Percentiles rank a stretch among this genome's conserved stretches.
phyloP scores from a whole-genome alignment of 2,113 vertebrate genomes.

The Elephas maximus region DNA sequence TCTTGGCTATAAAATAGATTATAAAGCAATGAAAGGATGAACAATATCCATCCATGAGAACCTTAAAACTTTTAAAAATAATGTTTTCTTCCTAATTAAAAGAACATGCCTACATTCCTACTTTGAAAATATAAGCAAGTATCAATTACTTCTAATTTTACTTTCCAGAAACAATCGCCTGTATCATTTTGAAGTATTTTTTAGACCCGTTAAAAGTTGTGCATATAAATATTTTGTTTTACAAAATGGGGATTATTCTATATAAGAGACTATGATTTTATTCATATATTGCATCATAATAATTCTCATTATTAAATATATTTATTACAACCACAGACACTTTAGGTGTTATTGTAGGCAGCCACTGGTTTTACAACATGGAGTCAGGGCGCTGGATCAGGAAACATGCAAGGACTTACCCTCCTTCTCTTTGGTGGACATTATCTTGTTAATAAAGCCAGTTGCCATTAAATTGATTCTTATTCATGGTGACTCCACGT shows the following conservation, averaged over 20 bases:
- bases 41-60: not conserved
- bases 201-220: not conserved
- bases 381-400: not conserved
- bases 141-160: not conserved
- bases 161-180: slow-evolving; percentile 23
- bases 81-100: not conserved
- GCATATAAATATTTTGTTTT: slow-evolving; percentile 22
- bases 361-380: not conserved
- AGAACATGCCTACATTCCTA: not conserved
- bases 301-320: not conserved
- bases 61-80: not conserved
- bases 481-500: not conserved
- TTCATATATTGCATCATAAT: slow-evolving; percentile 2
- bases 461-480: not conserved
- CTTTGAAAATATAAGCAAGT: slow-evolving; percentile 29
- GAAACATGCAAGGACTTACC: not conserved
- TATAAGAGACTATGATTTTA: not conserved
- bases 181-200: slow-evolving; percentile 38
- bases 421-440: not conserved
- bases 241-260: not conserved
- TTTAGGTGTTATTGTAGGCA: not conserved
- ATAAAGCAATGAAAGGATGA: slow-evolving; percentile 9
- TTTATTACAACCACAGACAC: not conserved
- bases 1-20: not conserved
- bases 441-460: not conserved